phyloP scores from a whole-genome alignment of 2,113 vertebrate species.

The Lota lota region DNA sequence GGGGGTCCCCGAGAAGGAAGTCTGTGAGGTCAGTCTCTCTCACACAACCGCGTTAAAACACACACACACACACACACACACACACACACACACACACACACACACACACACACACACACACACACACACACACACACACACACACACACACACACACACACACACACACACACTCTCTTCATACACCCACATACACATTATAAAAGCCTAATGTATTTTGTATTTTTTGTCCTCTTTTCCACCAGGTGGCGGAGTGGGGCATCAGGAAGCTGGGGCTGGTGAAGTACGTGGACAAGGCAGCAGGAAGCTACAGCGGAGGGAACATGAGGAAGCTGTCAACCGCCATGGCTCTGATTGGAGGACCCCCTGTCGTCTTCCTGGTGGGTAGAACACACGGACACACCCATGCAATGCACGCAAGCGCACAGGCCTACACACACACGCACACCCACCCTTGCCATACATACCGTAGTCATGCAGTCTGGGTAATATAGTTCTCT shows the following conservation, averaged over 20 bases:
- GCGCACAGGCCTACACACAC: no score
- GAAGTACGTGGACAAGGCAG: constrained; percentile 88
- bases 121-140: no score
- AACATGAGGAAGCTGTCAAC: constrained; percentile 97
- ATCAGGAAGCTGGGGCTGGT: constrained; percentile 90
- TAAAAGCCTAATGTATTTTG: no score
- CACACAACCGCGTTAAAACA: not conserved
- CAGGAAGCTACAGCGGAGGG: constrained; percentile 93
- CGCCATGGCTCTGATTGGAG: constrained; percentile 92
- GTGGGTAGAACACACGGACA: constrained; percentile 65
- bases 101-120: not conserved
- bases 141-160: no score
- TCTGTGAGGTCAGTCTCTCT: constrained; percentile 83
- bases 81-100: not conserved
- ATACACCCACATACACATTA: no score
- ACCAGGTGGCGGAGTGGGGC: constrained; percentile 92
- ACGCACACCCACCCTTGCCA: no score
- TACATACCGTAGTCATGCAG: no score
- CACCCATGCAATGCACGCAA: no score
- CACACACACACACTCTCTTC: no score
- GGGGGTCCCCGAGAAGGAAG: constrained; percentile 95
- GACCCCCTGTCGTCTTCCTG: constrained; percentile 94
- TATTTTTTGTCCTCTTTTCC: no score
- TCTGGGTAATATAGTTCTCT: no score
- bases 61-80: not conserved